Evolutionary conservation across 1,140 invertebrate species (phyloP).

Genomic region (Drosophila sechellia): DNA sequence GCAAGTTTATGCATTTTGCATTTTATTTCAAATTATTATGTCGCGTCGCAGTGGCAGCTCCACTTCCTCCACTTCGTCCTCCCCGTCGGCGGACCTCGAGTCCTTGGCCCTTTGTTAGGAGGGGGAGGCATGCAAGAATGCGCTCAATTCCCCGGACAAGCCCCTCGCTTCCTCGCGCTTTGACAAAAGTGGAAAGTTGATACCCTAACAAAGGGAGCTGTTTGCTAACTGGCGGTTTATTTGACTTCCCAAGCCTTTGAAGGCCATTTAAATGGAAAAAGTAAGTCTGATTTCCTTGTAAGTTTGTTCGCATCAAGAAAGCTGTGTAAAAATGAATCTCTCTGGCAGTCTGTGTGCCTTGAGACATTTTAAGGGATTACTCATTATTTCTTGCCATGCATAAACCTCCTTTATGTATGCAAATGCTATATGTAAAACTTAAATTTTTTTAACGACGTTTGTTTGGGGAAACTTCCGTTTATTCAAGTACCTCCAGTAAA

Average conservation of each 20-base stretch:
- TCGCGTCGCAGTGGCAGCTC: conserved; percentile 61
- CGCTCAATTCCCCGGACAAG: conserved; percentile 25
- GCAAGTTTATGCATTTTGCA: conserved; percentile 79
- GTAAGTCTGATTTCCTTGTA: not conserved
- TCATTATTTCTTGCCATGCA: not conserved
- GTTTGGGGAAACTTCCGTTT: no score
- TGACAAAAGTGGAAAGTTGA: conserved; percentile 37
- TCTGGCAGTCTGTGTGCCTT: not conserved
- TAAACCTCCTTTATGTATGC: no score
- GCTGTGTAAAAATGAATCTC: not conserved
- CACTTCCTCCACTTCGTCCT: not conserved
- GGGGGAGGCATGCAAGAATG: conserved; percentile 43
- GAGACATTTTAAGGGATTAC: not conserved
- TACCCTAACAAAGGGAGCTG: conserved; percentile 24
- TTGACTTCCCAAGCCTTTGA: conserved; percentile 9
- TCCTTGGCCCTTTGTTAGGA: conserved; percentile 24
- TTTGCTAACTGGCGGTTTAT: conserved; percentile 12
- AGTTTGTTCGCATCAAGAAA: conserved; percentile 3
- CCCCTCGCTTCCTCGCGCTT: conserved; percentile 13
- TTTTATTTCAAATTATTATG: conserved; percentile 83
- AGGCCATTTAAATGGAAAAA: conserved; percentile 26
- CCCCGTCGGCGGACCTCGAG: not conserved
- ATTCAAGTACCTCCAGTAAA: no score
- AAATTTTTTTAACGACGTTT: no score
- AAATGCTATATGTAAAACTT: no score